A percentile compares a stretch with the other conserved stretches of the same genome.
phyloP scores from a whole-genome alignment of 2,113 vertebrate genomes.

The Acrocephalus kingi region DNA sequence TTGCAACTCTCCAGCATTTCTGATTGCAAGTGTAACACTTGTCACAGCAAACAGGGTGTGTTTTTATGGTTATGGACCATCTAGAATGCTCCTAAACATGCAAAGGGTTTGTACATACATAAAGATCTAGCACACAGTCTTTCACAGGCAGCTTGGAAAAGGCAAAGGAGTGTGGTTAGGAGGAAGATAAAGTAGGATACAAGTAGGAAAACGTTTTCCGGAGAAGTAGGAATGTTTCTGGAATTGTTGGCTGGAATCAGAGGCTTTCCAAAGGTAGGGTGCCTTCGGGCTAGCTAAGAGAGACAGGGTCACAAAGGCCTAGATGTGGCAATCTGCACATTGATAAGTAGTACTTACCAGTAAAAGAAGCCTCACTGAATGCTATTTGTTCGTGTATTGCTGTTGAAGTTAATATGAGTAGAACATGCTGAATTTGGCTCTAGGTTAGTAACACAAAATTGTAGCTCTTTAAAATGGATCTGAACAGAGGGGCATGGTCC shows the following conservation, averaged over 20 bases:
- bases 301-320: not conserved
- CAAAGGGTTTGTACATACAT: not conserved
- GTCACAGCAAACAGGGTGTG: not conserved
- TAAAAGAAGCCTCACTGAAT: not conserved
- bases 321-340: not conserved
- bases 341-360: not conserved
- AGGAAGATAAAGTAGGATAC: not conserved
- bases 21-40: not conserved
- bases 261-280: not conserved
- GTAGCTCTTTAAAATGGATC: not conserved
- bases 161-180: not conserved
- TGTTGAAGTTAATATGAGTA: not conserved
- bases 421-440: not conserved
- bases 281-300: not conserved
- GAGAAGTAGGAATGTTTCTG: not conserved
- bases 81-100: not conserved
- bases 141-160: not conserved
- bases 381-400: not conserved
- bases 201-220: not conserved
- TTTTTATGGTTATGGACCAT: not conserved
- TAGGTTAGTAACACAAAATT: not conserved
- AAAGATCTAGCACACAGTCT: accelerated
- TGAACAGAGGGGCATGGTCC: not conserved
- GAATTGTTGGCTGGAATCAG: not conserved
- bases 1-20: not conserved